Base-by-base conservation (phyloP, 2,888 invertebrate species). In the Ennomos quercinarius region DNA sequence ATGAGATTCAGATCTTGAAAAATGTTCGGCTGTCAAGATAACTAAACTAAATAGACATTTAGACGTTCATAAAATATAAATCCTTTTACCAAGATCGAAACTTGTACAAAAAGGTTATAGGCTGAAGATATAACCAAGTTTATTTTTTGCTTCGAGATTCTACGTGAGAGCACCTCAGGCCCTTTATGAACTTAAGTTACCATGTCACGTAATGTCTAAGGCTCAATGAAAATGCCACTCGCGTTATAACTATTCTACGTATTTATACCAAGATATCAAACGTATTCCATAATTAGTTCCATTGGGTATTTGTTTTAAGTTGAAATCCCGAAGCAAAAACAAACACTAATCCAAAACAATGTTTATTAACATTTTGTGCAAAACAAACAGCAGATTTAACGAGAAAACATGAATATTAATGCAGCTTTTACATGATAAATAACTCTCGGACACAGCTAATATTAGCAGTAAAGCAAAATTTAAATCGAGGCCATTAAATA, bases 171-270 rank as follows among this genome's bases (percentile, higher is more conserved):
- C 64, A 71, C 67, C 65, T 67, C 63, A 51, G 72, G 68, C 69
- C 73, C 74, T 78, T 80, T 80, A 82, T 77, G 81, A 80, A 74
- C 72, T 73, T 75, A 64, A 61, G 77, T 78, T 80, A 74, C 75
- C 78, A 77, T 66, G 73, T 81, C 82, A 85, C 83, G 83, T 83
- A 77, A 71, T 71, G 70, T 67, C 66, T 64, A 49, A 67, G 63
- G 58, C 71, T 68, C 71, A 37, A 44, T 27, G 57, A 58, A 49
- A 45, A 54, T 71, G 72, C 72, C 74, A 71, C 76, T 74, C 71
- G 71, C 70, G 70, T 72, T 72, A 72, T 73, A 65, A 66, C 66
- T 68, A 58, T 59, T 39, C 39, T 57, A 52, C 52, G n/a, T n/a
- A n/a, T n/a, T 43, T 43, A 51, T 38, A 27, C 39, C 73, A 70